Conservation (phyloP, 2,888 invertebrate species). For the Microctonus brassicae region DNA sequence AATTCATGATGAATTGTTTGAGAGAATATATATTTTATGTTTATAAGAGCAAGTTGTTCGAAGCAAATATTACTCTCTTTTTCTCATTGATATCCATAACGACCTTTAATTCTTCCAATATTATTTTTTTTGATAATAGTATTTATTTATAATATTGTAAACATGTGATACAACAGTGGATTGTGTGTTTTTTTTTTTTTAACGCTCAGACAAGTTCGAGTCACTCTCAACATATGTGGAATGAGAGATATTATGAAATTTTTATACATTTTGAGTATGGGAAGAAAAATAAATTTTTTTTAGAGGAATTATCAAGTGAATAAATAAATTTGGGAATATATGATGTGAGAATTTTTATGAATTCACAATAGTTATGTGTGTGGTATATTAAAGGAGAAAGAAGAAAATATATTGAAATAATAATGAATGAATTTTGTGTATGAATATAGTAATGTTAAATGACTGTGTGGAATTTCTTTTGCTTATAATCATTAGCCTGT, state of each 20-base stretch:
- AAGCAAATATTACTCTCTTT: neutral
- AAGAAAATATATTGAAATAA: neutral
- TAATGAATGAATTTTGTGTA: slow-evolving; percentile 16
- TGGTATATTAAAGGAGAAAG: neutral
- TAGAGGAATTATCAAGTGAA: neutral
- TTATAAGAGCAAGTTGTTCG: neutral
- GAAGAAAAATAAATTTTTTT: neutral
- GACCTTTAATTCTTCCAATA: slow-evolving; percentile 2
- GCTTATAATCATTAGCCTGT: slow-evolving; percentile 16
- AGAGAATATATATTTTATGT: neutral
- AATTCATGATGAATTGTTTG: neutral
- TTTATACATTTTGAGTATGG: neutral
- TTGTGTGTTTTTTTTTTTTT: neutral
- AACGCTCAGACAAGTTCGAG: too few species aligned
- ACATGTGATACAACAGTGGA: neutral
- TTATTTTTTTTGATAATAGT: neutral
- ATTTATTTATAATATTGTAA: neutral
- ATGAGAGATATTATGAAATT: neutral
- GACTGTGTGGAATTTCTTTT: slow-evolving; percentile 23
- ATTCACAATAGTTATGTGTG: neutral
- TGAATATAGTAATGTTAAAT: slow-evolving; percentile 11
- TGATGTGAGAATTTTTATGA: neutral
- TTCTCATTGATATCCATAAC: slow-evolving; percentile 1
- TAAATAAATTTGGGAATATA: neutral
- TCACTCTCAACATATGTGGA: too few species aligned